phyloP scores from a whole-genome alignment of 92 coral and sea anemone species.

The Desmophyllum pertusum region DNA sequence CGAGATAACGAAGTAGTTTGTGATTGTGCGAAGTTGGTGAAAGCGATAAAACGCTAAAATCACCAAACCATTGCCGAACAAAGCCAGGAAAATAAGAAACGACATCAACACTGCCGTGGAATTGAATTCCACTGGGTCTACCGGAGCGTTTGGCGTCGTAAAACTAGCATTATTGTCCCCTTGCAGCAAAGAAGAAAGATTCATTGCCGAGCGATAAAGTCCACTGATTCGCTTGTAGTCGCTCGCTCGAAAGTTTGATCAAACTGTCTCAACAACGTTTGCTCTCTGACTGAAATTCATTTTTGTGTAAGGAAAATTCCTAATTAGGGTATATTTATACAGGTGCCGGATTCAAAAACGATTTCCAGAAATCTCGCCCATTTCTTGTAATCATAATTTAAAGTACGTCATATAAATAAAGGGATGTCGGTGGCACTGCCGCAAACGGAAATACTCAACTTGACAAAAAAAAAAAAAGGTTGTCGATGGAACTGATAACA shows the following conservation, averaged over 20 bases:
- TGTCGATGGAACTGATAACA: not conserved
- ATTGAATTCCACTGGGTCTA: not conserved
- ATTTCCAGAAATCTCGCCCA: not conserved
- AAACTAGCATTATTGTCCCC: not conserved
- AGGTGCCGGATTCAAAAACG: conserved; percentile 6
- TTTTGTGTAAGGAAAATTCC: not conserved
- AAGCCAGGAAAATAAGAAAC: conserved; percentile 59
- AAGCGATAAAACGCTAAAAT: conserved; percentile 70
- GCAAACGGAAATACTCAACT: not conserved
- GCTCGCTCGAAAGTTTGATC: not conserved
- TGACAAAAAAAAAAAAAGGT: not conserved
- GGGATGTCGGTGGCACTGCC: not conserved
- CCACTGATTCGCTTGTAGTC: not conserved
- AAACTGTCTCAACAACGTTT: conserved; percentile 5
- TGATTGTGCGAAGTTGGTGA: conserved; percentile 71
- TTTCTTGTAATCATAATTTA: not conserved
- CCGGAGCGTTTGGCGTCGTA: not conserved
- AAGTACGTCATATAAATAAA: not conserved
- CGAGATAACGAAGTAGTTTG: conserved; percentile 80
- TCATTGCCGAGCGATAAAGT: not conserved
- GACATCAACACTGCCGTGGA: conserved; percentile 40
- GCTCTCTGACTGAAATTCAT: conserved; percentile 10
- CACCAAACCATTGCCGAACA: conserved; percentile 80
- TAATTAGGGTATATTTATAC: conserved; percentile 36
- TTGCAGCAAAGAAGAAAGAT: not conserved